Evolutionary conservation across 2,113 vertebrate species (phyloP), one percentile per base, ranked within the genome.

Genomic region (Suricata suricatta): DNA sequence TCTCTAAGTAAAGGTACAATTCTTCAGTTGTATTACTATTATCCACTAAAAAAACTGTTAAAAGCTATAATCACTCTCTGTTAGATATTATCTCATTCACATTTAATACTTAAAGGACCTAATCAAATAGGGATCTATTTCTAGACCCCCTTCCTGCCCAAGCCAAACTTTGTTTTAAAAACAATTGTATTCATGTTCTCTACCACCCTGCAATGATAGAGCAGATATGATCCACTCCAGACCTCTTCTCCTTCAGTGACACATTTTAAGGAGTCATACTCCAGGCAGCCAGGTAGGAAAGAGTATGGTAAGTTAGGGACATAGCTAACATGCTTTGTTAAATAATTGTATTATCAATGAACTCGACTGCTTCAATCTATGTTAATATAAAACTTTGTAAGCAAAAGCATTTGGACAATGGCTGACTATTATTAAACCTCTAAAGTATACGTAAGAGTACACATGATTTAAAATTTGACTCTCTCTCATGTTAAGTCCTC

Each of bases 21-120:
- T 89, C 79, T 33, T 52, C 57, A n/a, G 11, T 60, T 10, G 12
- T 69, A 54, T 27, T 92, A 87, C 4, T 31, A 3, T 74, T 71
- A n/a, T 3, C 5, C 4, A 5, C 19, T n/a, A 88, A 41, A 60
- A 57, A 91, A 90, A 79, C 38, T 80, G 87, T 38, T 82, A 79
- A 50, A 88, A 92, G 17, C n/a, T 93, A n/a, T 1, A 89, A 27
- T 71, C 12, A 84, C 11, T 80, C 16, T 33, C 11, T 71, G 80
- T 47, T 44, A 83, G 41, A 66, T 44, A 79, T 38, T 83, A 87
- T 87, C 79, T 93, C 60, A 97, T 84, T 80, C 33, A 74, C 25
- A 47, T 72, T 91, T 69, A 95, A 84, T 88, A 93, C 31, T 81
- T 71, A 68, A 92, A 95, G 16, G 17, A 44, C 11, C 11, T 79